Evolutionary conservation across 2,113 vertebrate species (phyloP), one percentile per base, ranked within the genome.

Genomic region (Lynx canadensis): DNA sequence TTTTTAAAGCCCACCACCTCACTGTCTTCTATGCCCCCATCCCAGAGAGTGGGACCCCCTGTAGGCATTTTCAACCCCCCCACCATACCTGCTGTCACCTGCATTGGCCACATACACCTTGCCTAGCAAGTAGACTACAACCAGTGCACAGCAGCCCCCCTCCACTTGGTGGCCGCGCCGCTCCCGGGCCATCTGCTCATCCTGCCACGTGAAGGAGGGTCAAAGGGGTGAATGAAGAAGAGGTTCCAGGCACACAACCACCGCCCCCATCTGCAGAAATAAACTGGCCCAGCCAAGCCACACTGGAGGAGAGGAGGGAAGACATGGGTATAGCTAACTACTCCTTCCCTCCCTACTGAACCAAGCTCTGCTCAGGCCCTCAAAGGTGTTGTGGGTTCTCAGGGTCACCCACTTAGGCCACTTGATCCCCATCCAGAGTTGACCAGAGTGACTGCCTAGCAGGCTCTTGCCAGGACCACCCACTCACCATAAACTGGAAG

Each of bases 71-170:
- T 63, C 69, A 73, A 7, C 31, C 21, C 27, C 8, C 18, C 36
- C 19, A 80, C 94, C 86, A 68, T 99, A 99, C 99, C 99, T 99
- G 99, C 99, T 99, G 97, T 99, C 99, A 1, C 99, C 99, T 5
- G 99, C 99, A 27, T 99, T 99, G 97, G 99, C 99, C 95, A 99
- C 99, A 4, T 99, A 99, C 97, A 99, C 99, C 97, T 99, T 99
- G 95, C 99, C 99, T 99, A 99, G 98, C 95, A 99, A 97, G 97
- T 99, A 99, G 89, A 99, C 74, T 23, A 99, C 99, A 92, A 99
- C 99, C 98, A 99, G 99, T 45, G 99, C 99, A 69, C 99, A 99
- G 98, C 99, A 99, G 41, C 99, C 99, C 69, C 99, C 99, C 0
- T 99, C 98, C 63, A 99, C 99, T 92, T 96, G 99, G 89, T 99